Conservation (phyloP, 2,113 vertebrate species). For the Scomber colias region DNA sequence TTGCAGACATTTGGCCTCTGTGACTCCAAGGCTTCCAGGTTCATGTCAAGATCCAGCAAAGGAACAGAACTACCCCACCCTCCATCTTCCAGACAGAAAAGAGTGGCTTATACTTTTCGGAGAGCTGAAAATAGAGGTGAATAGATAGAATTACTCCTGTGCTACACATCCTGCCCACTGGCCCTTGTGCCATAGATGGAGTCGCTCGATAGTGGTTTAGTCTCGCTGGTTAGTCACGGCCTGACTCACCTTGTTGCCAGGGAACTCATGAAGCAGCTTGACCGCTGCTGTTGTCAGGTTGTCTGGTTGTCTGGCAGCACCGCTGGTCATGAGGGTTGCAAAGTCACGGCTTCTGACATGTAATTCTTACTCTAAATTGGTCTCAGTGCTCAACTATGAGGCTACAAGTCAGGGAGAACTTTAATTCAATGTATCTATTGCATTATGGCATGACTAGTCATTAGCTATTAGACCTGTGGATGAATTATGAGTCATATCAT, state of each 20-base stretch:
- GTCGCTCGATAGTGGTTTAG: constrained; percentile 72
- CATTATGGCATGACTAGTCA: constrained; percentile 64
- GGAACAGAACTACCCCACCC: constrained; percentile 66
- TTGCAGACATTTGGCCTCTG: constrained; percentile 69
- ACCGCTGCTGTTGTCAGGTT: constrained; percentile 60
- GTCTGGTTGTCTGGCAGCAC: constrained; percentile 47
- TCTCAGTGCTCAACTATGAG: constrained; percentile 50
- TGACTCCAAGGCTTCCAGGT: constrained; percentile 67
- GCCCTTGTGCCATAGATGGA: constrained; percentile 63
- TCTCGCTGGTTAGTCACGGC: constrained; percentile 77
- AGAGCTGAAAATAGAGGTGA: constrained; percentile 40
- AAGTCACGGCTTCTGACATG: constrained; percentile 75
- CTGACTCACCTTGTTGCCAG: constrained; percentile 81
- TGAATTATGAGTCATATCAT: constrained; percentile 72
- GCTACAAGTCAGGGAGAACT: constrained; percentile 66
- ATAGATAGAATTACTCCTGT: constrained; percentile 65
- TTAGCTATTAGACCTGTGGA: constrained; percentile 52
- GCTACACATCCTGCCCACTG: constrained; percentile 56
- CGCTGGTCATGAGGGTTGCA: constrained; percentile 41
- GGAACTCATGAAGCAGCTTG: constrained; percentile 68
- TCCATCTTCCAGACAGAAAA: constrained; percentile 39
- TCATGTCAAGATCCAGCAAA: constrained; percentile 62
- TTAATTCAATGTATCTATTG: constrained; percentile 63
- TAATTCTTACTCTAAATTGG: constrained; percentile 53
- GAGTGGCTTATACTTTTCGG: constrained; percentile 45